phyloP scores from a whole-genome alignment of 2,797 vertebrate species.

The Anableps anableps region DNA sequence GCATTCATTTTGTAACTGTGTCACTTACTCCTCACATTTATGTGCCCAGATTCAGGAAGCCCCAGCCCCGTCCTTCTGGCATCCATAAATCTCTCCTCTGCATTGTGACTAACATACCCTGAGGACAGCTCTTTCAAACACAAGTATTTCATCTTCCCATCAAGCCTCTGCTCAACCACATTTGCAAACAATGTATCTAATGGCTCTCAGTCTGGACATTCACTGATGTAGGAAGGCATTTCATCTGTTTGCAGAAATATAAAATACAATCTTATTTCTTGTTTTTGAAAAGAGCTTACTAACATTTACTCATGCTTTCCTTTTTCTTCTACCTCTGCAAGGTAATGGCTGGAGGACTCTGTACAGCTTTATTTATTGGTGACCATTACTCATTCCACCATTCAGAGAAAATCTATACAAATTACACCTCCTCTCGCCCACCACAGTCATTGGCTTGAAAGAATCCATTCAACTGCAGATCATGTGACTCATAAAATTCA shows the following conservation, averaged over 20 bases:
- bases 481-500: slow-evolving; percentile 3
- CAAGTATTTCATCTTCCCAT: slow-evolving; percentile 63
- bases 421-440: background rate
- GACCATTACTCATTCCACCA: background rate
- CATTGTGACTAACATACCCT: slow-evolving; percentile 65
- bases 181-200: slow-evolving; percentile 70
- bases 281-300: slow-evolving; percentile 14
- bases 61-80: slow-evolving; percentile 44
- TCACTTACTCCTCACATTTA: slow-evolving; percentile 62
- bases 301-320: slow-evolving; percentile 18
- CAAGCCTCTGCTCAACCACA: slow-evolving; percentile 48
- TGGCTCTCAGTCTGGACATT: slow-evolving; percentile 59
- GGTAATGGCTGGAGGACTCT: background rate
- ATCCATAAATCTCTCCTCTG: slow-evolving; percentile 66
- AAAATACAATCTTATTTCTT: slow-evolving; percentile 46
- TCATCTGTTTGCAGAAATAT: slow-evolving; percentile 25
- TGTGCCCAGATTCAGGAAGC: slow-evolving; percentile 48
- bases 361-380: background rate
- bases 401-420: slow-evolving; percentile 4
- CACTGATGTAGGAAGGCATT: slow-evolving; percentile 27
- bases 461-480: background rate
- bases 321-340: background rate
- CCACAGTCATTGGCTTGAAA: background rate
- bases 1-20: slow-evolving; percentile 34
- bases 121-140: slow-evolving; percentile 58